Percentiles rank a stretch among this genome's conserved stretches.
phyloP scores from a whole-genome alignment of 1,140 invertebrate species.

The Diorhabda sublineata region DNA sequence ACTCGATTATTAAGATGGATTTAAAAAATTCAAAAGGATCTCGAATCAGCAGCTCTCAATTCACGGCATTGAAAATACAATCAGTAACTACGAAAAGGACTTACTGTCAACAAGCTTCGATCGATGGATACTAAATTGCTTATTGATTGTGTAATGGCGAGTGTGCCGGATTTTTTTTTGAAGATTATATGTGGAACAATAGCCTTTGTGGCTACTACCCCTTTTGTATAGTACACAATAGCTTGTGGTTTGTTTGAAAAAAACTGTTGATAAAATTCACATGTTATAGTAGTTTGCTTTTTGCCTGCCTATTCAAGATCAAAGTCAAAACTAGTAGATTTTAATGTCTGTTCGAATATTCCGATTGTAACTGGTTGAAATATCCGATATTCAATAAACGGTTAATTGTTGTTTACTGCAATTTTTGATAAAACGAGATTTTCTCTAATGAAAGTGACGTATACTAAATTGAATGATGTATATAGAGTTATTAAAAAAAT shows the following conservation, averaged over 20 bases:
- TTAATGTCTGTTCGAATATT: not conserved
- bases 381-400: too few species aligned
- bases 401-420: too few species aligned
- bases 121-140: conserved; percentile 1
- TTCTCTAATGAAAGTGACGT: too few species aligned
- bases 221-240: not conserved
- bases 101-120: not conserved
- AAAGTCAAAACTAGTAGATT: not conserved
- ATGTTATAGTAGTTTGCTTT: not conserved
- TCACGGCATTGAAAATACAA: not conserved
- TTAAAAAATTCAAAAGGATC: too few species aligned
- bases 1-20: too few species aligned
- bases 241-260: not conserved
- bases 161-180: not conserved
- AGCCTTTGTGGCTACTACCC: not conserved
- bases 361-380: too few species aligned
- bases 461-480: too few species aligned
- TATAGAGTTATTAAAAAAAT: too few species aligned
- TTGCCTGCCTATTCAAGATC: not conserved
- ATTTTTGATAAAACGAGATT: too few species aligned
- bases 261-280: not conserved
- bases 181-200: not conserved
- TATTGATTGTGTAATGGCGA: not conserved
- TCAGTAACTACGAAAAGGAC: not conserved
- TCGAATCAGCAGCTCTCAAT: not conserved